Evolutionary conservation across 1,140 invertebrate species (phyloP).

Genomic region (Tetramorium alpestre): DNA sequence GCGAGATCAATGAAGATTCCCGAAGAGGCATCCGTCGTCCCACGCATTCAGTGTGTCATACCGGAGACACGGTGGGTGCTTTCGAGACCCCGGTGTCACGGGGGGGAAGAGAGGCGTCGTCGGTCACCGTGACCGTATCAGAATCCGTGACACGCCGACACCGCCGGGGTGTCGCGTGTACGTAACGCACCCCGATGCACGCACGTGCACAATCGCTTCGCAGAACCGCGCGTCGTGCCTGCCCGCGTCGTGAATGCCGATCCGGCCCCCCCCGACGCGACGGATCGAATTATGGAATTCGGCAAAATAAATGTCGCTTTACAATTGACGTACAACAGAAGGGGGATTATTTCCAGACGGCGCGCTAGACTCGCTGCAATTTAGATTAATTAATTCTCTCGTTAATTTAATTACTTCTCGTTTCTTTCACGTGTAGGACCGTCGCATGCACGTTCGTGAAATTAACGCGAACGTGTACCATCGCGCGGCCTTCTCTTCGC

Average conservation of each 20-base stretch:
- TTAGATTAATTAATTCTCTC: background rate
- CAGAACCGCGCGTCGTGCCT: background rate
- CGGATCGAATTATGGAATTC: too few relatives aligned
- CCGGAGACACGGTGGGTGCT: slow-evolving; percentile 84
- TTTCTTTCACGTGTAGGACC: background rate
- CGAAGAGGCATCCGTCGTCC: slow-evolving; percentile 57
- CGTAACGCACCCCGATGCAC: slow-evolving; percentile 27
- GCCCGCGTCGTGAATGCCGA: too few relatives aligned
- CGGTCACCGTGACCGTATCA: slow-evolving; percentile 82
- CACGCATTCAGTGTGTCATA: slow-evolving; percentile 70
- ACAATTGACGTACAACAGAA: too few relatives aligned
- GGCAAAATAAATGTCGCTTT: background rate
- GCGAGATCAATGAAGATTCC: slow-evolving; percentile 62
- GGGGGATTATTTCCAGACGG: background rate
- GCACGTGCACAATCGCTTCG: slow-evolving; percentile 24
- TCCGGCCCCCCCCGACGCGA: too few relatives aligned
- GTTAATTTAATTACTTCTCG: slow-evolving; percentile 2
- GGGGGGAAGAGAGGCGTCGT: slow-evolving; percentile 72
- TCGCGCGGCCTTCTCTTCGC: slow-evolving; percentile 30
- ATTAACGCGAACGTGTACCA: slow-evolving; percentile 30
- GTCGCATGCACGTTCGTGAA: slow-evolving; percentile 2
- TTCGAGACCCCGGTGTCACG: slow-evolving; percentile 76
- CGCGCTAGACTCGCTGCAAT: background rate
- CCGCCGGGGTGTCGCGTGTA: slow-evolving; percentile 66
- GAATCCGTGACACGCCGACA: slow-evolving; percentile 80